Conservation (phyloP, 2,113 vertebrate genomes). For the Polyodon spathula region DNA sequence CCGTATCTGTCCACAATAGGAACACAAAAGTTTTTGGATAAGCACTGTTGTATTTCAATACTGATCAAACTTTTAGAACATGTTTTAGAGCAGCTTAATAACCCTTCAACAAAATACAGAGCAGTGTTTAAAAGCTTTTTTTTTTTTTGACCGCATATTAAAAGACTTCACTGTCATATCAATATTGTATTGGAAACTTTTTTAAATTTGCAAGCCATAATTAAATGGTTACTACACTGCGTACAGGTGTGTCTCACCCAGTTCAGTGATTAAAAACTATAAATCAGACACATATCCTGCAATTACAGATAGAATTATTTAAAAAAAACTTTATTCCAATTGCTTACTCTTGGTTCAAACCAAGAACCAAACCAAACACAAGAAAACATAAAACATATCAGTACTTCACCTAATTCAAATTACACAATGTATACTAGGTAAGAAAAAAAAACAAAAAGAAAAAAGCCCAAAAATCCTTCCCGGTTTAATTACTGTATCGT, state of each 20-base stretch:
- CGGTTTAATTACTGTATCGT: background rate
- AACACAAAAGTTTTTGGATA: too few species aligned
- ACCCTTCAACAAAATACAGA: too few species aligned
- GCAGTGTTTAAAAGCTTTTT: too few species aligned
- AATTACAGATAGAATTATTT: conserved; percentile 40
- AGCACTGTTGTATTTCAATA: too few species aligned
- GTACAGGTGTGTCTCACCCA: too few species aligned
- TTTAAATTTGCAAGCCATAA: too few species aligned
- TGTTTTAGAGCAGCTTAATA: too few species aligned
- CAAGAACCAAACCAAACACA: conserved; percentile 43
- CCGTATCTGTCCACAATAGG: too few species aligned
- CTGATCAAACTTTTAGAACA: too few species aligned
- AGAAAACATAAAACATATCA: conserved; percentile 41
- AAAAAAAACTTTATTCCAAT: conserved; percentile 55
- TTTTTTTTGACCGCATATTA: too few species aligned
- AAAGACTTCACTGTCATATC: too few species aligned
- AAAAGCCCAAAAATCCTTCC: conserved; percentile 6
- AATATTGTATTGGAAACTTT: too few species aligned
- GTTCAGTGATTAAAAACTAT: background rate
- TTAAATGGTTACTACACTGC: background rate
- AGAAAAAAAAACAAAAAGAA: conserved; percentile 19
- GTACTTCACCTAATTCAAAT: conserved; percentile 42
- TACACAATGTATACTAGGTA: conserved; percentile 36
- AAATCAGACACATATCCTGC: background rate
- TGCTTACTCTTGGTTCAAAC: conserved; percentile 36